These are phyloP conservation scores for Myopa tessellatipennis DNA, from an alignment of 2,888 invertebrate genomes.

Conservation along the genomic window DNA sequence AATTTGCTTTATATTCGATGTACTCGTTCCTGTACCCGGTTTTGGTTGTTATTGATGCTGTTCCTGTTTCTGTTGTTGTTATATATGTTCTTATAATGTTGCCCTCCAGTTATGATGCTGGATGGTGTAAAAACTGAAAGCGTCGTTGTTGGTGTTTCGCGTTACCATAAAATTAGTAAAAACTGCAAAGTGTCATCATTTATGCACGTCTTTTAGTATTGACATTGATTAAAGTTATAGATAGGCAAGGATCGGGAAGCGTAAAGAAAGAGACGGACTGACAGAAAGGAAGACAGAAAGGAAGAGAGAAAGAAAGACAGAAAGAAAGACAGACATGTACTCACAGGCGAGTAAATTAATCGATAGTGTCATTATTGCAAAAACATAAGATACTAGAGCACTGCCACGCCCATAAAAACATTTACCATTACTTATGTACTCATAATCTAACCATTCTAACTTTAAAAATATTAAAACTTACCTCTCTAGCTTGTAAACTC, in stretches of 20 bases:
- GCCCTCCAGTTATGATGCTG: neutral
- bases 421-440: too few relatives aligned
- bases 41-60: neutral
- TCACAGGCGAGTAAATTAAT: too few relatives aligned
- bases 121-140: conserved; percentile 7
- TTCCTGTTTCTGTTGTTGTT: neutral
- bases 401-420: too few relatives aligned
- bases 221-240: conserved; percentile 20
- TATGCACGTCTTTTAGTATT: conserved; percentile 23
- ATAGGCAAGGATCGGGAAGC: neutral
- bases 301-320: too few relatives aligned
- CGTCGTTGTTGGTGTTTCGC: neutral
- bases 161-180: conserved; percentile 31
- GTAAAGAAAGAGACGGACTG: neutral
- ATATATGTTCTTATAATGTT: neutral
- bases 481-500: too few relatives aligned
- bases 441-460: too few relatives aligned
- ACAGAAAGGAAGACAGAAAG: too few relatives aligned
- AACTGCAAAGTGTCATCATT: conserved; percentile 28
- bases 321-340: too few relatives aligned
- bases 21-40: neutral
- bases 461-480: too few relatives aligned
- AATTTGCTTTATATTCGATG: conserved; percentile 13
- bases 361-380: too few relatives aligned
- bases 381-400: too few relatives aligned